Base-by-base conservation (phyloP, 2,888 invertebrate species). In the Craniophora ligustri region DNA sequence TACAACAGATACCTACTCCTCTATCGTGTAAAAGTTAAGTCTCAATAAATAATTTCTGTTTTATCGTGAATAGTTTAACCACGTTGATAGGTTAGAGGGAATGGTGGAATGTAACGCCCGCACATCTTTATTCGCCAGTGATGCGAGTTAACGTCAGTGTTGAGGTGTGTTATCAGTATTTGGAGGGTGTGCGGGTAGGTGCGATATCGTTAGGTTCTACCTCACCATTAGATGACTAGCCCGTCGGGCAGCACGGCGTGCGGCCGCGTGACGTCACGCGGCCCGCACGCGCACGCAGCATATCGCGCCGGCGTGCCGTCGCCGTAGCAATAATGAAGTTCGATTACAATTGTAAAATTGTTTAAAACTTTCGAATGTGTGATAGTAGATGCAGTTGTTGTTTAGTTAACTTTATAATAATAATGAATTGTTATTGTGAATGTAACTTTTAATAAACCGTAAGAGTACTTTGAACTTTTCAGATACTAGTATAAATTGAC, bases 351-450 rank as follows among this genome's bases (percentile, higher is more conserved):
- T 91, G 87, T 91, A 91, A 91, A 91, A 92, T 92, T 92, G 93
- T 93, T 92, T 92, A 91, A 89, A 92, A 92, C 88, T 91, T 94
- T 94, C 92, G 91, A 94, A 93, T 92, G 94, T 94, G 94, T 94
- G 94, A 94, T 94, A 93, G 93, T 94, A 93, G 93, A 89, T 89
- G 93, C 92, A 92, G 93, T 94, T 93, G 93, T 94, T 93, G 93
- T 93, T 93, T 94, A 93, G 91, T 93, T 92, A 92, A 91, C 86
- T 90, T 91, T 89, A 86, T 87, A 83, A 87, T 88, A 84, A 84
- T 87, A 86, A 90, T 91, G 82, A 91, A 92, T 91, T 90, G 92
- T 93, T 93, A 92, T 91, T 84, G 92, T 92, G 92, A 86, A 86
- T 91, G 92, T 93, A 92, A 91, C 88, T 86, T 92, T 91, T 89